These are phyloP conservation scores for Schrankia costaestrigalis DNA, from an alignment of 2,888 invertebrate species.

Conservation along the genomic window DNA sequence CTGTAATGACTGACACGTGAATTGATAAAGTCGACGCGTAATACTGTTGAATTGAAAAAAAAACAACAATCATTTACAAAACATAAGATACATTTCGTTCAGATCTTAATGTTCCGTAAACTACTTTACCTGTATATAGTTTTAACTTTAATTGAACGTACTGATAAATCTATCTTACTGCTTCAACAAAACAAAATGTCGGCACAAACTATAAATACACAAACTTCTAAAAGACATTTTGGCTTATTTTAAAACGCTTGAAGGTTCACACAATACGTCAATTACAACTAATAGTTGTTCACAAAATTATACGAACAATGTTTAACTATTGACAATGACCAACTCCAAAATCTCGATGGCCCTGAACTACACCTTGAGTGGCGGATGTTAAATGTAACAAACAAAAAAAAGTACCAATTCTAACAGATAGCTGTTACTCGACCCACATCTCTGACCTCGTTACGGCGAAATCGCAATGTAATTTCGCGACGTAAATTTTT, in stretches of 20 bases:
- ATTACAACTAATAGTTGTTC: constrained; percentile 32
- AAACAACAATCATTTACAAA: too few relatives aligned
- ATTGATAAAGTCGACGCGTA: constrained; percentile 21
- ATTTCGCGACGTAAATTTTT: constrained; percentile 76
- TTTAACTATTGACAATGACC: constrained; percentile 27
- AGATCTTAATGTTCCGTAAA: too few relatives aligned
- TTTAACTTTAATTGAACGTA: too few relatives aligned
- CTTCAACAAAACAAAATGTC: too few relatives aligned
- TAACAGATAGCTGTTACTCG: constrained; percentile 75
- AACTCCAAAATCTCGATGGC: constrained; percentile 46
- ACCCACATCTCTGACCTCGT: constrained; percentile 74
- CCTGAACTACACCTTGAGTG: constrained; percentile 56
- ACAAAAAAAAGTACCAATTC: constrained; percentile 59
- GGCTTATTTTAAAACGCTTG: constrained; percentile 8
- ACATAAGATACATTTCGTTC: too few relatives aligned
- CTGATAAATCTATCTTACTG: too few relatives aligned
- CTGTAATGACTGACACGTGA: constrained; percentile 26
- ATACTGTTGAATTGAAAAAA: constrained; percentile 21
- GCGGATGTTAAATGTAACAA: constrained; percentile 56
- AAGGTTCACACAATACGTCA: constrained; percentile 26
- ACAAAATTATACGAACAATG: constrained; percentile 30
- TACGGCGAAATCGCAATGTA: constrained; percentile 79
- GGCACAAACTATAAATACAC: too few relatives aligned
- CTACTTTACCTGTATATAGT: too few relatives aligned
- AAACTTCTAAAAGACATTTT: too few relatives aligned